phyloP scores from a whole-genome alignment of 53 echinoderm and acorn worm species.

The Holothuria leucospilota region DNA sequence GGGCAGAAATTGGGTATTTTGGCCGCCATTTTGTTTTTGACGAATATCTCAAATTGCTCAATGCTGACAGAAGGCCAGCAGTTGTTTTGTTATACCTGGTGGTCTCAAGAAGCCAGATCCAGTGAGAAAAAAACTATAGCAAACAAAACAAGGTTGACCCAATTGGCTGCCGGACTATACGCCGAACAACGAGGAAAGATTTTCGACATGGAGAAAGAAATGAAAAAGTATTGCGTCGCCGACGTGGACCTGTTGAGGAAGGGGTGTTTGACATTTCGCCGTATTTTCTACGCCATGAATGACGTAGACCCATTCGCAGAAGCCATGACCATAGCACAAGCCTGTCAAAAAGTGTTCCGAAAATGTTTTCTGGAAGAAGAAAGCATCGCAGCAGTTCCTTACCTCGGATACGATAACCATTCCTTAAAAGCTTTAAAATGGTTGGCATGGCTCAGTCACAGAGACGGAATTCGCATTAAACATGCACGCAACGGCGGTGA shows the following conservation, averaged over 20 bases:
- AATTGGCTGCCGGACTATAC: too few relatives aligned
- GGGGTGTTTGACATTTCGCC: conserved; percentile 43
- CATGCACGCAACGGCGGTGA: conserved; percentile 60
- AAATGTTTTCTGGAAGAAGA: conserved; percentile 52
- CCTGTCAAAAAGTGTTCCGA: conserved; percentile 66
- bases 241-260: conserved; percentile 57
- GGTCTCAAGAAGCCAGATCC: too few relatives aligned
- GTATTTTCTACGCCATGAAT: neutral
- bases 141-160: too few relatives aligned
- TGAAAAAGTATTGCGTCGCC: too few relatives aligned
- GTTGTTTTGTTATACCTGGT: too few relatives aligned
- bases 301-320: conserved; percentile 36
- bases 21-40: too few relatives aligned
- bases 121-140: too few relatives aligned
- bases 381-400: conserved; percentile 23
- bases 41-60: too few relatives aligned
- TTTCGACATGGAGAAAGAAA: conserved; percentile 51
- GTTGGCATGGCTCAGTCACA: conserved; percentile 24
- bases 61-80: too few relatives aligned
- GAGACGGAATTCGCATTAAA: conserved; percentile 20
- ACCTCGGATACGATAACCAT: conserved; percentile 9
- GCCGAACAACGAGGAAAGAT: conserved; percentile 3
- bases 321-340: too few relatives aligned
- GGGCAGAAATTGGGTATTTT: too few relatives aligned
- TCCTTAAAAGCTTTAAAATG: conserved; percentile 43